A percentile compares a stretch with the other conserved stretches of the same genome.
phyloP scores from a whole-genome alignment of 2,113 vertebrate species.

The Chaenogobius annularis region DNA sequence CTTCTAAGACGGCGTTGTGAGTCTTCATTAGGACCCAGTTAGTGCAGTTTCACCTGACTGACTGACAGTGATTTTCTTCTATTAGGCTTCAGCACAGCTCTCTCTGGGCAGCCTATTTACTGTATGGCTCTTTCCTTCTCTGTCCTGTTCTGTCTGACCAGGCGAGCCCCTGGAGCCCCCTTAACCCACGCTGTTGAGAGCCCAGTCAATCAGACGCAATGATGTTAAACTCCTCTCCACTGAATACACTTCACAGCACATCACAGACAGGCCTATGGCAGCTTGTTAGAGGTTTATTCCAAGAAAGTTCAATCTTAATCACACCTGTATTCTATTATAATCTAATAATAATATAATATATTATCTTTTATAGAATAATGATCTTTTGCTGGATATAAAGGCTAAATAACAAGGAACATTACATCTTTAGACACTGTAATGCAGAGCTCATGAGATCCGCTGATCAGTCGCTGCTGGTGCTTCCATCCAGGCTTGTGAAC shows the following conservation, averaged over 20 bases:
- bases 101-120: conserved; percentile 66
- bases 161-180: conserved; percentile 70
- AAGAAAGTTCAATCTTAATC: conserved; percentile 48
- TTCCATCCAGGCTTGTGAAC: too few species aligned
- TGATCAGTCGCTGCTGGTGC: too few species aligned
- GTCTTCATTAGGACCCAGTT: conserved; percentile 72
- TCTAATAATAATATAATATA: too few species aligned
- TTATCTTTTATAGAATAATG: neutral
- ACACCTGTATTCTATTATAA: neutral
- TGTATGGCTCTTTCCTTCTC: conserved; percentile 32
- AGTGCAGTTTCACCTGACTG: conserved; percentile 68
- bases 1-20: conserved; percentile 55
- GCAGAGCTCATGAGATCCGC: too few species aligned
- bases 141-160: conserved; percentile 64
- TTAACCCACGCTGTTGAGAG: conserved; percentile 65
- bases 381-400: neutral
- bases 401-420: neutral
- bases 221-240: conserved; percentile 69
- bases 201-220: conserved; percentile 71
- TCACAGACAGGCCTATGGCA: conserved; percentile 38
- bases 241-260: conserved; percentile 61
- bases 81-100: conserved; percentile 63
- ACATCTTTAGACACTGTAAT: neutral
- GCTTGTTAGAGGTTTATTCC: conserved; percentile 55
- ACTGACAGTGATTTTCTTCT: conserved; percentile 72